These are phyloP conservation scores for Dexiosoma caninum DNA, from an alignment of 2,888 invertebrate genomes.

Conservation along the genomic window DNA sequence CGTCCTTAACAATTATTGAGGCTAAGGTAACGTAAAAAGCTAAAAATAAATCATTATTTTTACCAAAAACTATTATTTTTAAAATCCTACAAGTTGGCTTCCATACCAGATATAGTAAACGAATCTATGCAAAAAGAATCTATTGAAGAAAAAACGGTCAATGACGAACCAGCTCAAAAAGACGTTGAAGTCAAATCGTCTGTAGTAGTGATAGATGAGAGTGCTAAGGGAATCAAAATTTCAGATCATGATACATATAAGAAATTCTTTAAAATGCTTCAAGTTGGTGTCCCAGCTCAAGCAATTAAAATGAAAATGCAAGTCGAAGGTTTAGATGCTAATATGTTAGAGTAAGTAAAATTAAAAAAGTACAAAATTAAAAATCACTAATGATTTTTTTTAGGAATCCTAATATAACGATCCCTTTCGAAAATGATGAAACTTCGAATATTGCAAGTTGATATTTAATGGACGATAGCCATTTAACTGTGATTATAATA, in stretches of 20 bases:
- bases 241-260: conserved; percentile 83
- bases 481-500: conserved; percentile 25
- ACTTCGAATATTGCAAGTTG: conserved; percentile 17
- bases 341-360: conserved; percentile 68
- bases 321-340: conserved; percentile 87
- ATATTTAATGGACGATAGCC: background rate
- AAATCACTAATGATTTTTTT: background rate
- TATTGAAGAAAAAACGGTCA: conserved; percentile 47
- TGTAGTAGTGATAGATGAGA: background rate
- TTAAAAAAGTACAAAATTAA: background rate
- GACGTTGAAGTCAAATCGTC: conserved; percentile 48
- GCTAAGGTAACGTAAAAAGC: conserved; percentile 84
- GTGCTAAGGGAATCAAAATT: conserved; percentile 70
- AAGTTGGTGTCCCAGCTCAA: conserved; percentile 89
- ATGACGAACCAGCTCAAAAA: conserved; percentile 57
- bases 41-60: no score
- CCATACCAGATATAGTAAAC: conserved; percentile 79
- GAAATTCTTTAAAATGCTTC: conserved; percentile 92
- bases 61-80: no score
- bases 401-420: conserved; percentile 38
- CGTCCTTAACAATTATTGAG: conserved; percentile 90
- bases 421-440: background rate
- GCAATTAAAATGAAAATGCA: conserved; percentile 91
- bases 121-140: background rate
- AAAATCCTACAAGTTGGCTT: conserved; percentile 78